A percentile compares a stretch with the other conserved stretches of the same genome.
These are phyloP conservation scores for Gnathonemus echidnorhynchus DNA, from an alignment of 2,113 vertebrate genomes.

Conservation along the genomic window DNA sequence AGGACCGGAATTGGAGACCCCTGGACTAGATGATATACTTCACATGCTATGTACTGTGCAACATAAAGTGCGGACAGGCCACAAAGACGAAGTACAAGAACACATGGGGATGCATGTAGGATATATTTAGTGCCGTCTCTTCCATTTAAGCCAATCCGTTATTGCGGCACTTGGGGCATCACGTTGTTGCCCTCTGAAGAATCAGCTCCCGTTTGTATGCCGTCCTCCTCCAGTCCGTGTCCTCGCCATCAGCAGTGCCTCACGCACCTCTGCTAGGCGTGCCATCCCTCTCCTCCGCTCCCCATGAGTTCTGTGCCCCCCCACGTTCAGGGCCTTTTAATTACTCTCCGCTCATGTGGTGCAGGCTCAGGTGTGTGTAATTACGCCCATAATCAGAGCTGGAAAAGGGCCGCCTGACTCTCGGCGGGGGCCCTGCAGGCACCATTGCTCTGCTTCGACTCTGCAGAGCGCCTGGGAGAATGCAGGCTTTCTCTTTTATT, in stretches of 20 bases:
- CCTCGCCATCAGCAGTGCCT: not conserved
- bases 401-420: slow-evolving; percentile 62
- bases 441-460: not conserved
- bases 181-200: not conserved
- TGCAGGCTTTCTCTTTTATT: not conserved
- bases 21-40: not conserved
- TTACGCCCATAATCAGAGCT: slow-evolving; percentile 60
- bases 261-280: not conserved
- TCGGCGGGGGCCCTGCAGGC: slow-evolving; percentile 43
- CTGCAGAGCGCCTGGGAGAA: not conserved
- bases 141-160: not conserved
- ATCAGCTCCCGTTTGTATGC: not conserved
- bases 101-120: not conserved
- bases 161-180: not conserved
- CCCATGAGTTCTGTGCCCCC: not conserved
- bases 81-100: not conserved
- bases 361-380: slow-evolving; percentile 62
- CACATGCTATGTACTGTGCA: not conserved
- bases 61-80: not conserved
- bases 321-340: slow-evolving; percentile 32
- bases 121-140: not conserved
- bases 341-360: slow-evolving; percentile 30
- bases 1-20: too few relatives aligned
- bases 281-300: not conserved
- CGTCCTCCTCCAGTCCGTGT: not conserved